phyloP scores from a whole-genome alignment of 2,888 invertebrate genomes.

The Drymonia ruficornis region DNA sequence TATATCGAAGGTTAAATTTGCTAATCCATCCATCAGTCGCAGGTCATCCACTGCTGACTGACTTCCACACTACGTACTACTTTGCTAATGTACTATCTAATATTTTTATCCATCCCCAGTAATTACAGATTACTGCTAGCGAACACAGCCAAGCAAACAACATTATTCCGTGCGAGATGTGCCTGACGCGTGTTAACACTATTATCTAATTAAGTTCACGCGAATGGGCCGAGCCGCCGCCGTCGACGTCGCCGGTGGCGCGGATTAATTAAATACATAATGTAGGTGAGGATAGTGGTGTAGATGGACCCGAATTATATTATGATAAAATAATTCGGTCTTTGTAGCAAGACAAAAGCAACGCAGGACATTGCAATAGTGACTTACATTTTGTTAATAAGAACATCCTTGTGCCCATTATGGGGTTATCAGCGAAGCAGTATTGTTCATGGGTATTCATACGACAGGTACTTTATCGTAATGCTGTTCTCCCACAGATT shows the following conservation, averaged over 20 bases:
- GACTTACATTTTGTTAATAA: too few relatives aligned
- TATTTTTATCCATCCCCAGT: conserved; percentile 1
- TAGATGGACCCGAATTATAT: neutral
- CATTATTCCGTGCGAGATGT: conserved; percentile 2
- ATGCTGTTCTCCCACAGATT: too few relatives aligned
- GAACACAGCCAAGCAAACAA: neutral
- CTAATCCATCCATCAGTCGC: too few relatives aligned
- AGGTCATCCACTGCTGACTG: too few relatives aligned
- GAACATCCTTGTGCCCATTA: too few relatives aligned
- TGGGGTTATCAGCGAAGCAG: too few relatives aligned
- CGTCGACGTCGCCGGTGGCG: neutral
- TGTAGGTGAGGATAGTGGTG: neutral
- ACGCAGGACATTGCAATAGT: too few relatives aligned
- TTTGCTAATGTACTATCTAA: neutral
- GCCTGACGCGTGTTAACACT: conserved; percentile 22
- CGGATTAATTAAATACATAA: conserved; percentile 1
- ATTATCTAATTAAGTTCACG: conserved; percentile 32
- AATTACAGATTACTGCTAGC: neutral
- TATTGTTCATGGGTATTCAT: too few relatives aligned
- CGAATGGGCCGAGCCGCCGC: conserved; percentile 21
- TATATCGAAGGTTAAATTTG: too few relatives aligned
- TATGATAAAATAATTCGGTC: neutral
- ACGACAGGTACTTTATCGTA: too few relatives aligned
- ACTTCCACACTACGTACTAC: too few relatives aligned
- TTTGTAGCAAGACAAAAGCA: neutral